Evolutionary conservation across 2,113 vertebrate genomes (phyloP), one percentile per base, ranked within the genome.

Genomic region (Ciconia maguari): DNA sequence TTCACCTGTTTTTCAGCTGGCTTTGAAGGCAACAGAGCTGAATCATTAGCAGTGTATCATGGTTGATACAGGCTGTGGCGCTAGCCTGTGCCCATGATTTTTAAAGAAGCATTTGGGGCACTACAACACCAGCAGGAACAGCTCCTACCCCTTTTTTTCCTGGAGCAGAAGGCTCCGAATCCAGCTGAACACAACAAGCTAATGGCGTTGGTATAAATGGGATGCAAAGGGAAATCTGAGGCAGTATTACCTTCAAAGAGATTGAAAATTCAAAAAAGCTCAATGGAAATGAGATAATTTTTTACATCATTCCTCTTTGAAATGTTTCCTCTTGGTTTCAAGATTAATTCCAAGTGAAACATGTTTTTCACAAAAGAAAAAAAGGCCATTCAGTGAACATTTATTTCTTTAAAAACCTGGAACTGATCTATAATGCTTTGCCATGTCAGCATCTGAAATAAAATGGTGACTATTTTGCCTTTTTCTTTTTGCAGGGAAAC

Each of bases 171-270:
- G 29, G 42, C 26, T 92, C 77, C 6, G 21, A 74, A 83, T 52
- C 24, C 54, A 57, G 18, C 49, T 65, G 62, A 83, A 58, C 11
- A 38, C 2, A 87, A 68, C 10, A 11, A 51, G 18, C 5, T 69
- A 34, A 25, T 2, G 1, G 16, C 4, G 0, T 1, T 44, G 62
- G 12, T n/a, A 27, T 17, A 30, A 87, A 46, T 20, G 25, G 60
- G 42, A 54, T 2, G 0, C 16, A 66, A 27, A 27, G 26, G 34
- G 60, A 86, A 89, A 61, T 69, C 38, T 54, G 36, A 24, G 42
- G 15, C 12, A 34, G 13, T 34, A 34, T 41, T 70, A 21, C 19
- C 51, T 58, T 58, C 54, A 94, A 83, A 65, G 24, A 89, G 41
- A 32, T 1, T 12, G 36, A 54, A 81, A 36, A 83, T 69, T 57